Evolutionary conservation across 2,113 vertebrate genomes (phyloP).

Genomic region (Cyphomyrus discorhynchus): DNA sequence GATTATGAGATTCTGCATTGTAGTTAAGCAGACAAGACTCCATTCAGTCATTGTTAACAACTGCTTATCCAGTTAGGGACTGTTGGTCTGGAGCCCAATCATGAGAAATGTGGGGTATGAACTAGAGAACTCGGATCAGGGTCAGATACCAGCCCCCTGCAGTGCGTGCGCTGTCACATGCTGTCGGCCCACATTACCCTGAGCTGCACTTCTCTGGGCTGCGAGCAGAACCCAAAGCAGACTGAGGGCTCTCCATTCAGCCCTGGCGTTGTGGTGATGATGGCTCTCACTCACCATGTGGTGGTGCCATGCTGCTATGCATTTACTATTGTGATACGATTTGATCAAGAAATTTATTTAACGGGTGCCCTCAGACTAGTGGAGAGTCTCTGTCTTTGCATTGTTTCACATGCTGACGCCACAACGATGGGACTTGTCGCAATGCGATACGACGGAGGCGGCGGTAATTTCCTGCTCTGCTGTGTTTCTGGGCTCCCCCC

Average conservation of each 20-base stretch:
- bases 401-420: neutral
- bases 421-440: neutral
- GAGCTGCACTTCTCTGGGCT: neutral
- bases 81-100: neutral
- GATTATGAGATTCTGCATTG: neutral
- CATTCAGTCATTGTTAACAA: neutral
- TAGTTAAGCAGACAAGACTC: neutral
- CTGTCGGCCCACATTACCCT: neutral
- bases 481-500: neutral
- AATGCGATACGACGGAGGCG: neutral
- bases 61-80: conserved; percentile 1
- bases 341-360: neutral
- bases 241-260: neutral
- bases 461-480: conserved; percentile 7
- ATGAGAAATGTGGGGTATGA: neutral
- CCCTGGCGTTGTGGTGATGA: neutral
- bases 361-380: neutral
- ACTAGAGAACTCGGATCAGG: neutral
- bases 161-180: neutral
- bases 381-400: neutral
- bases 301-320: neutral
- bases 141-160: neutral
- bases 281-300: neutral
- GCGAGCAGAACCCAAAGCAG: neutral
- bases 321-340: neutral